These are phyloP conservation scores for Thunnus albacares DNA, from an alignment of 2,797 vertebrate genomes.

Conservation along the genomic window DNA sequence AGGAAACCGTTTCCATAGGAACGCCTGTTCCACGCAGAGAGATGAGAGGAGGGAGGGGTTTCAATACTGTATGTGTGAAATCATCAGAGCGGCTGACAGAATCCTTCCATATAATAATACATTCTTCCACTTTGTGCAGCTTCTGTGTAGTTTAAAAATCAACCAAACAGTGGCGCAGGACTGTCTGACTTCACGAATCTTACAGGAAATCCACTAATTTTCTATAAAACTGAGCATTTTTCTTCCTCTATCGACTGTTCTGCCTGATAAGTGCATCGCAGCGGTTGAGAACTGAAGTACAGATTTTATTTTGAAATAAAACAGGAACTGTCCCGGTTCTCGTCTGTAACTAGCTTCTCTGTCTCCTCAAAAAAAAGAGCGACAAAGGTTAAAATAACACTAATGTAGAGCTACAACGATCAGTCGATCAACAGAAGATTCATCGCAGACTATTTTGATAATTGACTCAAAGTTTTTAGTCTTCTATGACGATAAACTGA, in stretches of 20 bases:
- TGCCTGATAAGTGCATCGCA: background rate
- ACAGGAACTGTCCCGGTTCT: background rate
- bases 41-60: background rate
- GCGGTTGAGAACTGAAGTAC: background rate
- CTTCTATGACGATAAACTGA: too few species aligned
- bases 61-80: slow-evolving; percentile 54
- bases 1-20: slow-evolving; percentile 74
- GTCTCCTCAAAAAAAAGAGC: too few species aligned
- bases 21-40: slow-evolving; percentile 70
- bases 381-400: background rate
- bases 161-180: slow-evolving; percentile 69
- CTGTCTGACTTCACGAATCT: slow-evolving; percentile 9
- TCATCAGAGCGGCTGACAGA: slow-evolving; percentile 43
- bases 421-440: too few species aligned
- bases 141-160: slow-evolving; percentile 52
- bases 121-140: slow-evolving; percentile 69
- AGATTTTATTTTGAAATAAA: background rate
- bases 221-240: background rate
- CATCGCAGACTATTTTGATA: background rate
- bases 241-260: background rate
- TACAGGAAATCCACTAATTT: background rate
- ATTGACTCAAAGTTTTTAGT: too few species aligned
- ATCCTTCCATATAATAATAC: slow-evolving; percentile 44
- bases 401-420: too few species aligned
- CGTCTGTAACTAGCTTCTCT: too few species aligned